Base-by-base conservation (phyloP, 2,797 vertebrate genomes). In the Melanogrammus aeglefinus region DNA sequence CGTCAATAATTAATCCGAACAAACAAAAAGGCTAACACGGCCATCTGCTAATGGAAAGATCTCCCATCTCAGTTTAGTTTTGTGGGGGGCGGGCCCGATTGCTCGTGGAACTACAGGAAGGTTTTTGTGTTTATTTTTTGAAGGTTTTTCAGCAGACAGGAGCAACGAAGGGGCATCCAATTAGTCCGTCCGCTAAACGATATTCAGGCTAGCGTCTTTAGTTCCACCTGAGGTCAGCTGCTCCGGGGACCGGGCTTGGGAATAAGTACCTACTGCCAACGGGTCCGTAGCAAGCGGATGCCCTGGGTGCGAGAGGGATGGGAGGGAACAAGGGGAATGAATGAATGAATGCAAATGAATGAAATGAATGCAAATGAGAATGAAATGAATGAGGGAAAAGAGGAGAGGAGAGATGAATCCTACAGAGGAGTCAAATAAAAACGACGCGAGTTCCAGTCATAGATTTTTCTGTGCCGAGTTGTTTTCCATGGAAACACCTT, bases 401-500 rank as follows among this genome's bases (percentile, higher is more conserved):
- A 89, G 88, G 84, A 86, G 83, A 82, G 77, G 84, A 63, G 73
- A 85, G 82, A 79, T 74, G 83, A 91, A 87, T 82, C 83, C 84
- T n/a, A 86, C 76, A 80, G 63, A 89, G 80, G 75, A 85, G 86
- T 79, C n/a, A n/a, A 76, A 75, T 83, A n/a, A n/a, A 74, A 85
- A 85, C n/a, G 88, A 86, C 80, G 76, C 80, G n/a, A n/a, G n/a
- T n/a, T 76, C 74, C 76, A 87, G 80, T 87, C 80, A 81, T 88
- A 90, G 83, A 81, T 86, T 82, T 82, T 86, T 88, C 74, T 79
- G 79, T 83, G 84, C 73, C 29, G 76, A 78, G 77, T 35, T n/a
- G n/a, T 88, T 93, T 91, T 82, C 87, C 82, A 90, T 92, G 87
- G 88, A 90, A 92, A 92, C 92, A 9, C 78, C 79, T 79, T 82